Evolutionary conservation across 1,140 invertebrate species (phyloP), one percentile per base, ranked within the genome.

Genomic region (Diprion similis): DNA sequence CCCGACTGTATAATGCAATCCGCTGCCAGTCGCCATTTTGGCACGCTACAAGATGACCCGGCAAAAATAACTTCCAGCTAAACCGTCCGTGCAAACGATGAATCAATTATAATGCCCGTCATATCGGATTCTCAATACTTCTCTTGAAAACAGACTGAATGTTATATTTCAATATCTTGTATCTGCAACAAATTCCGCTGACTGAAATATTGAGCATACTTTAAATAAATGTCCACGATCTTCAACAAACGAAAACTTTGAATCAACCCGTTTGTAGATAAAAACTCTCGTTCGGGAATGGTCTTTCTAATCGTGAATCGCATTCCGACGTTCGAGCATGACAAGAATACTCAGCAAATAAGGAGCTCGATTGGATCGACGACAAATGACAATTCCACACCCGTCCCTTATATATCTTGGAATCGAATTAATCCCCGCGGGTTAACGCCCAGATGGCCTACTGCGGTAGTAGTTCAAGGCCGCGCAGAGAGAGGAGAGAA

Each of bases 1-100:
- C 19, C 66, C 77, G 75, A 79, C 73, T 79, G 78, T 71, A 81
- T 79, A 81, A 81, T 79, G 71, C 59, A 77, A 66, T 76, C 66
- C 75, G 77, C 74, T 79, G 73, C 77, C 77, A 79, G 51, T 59
- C 51, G 51, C 51, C 51, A 59, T 59, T 59, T 59, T 59, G 51
- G 51, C 51, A 59, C 51, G 51, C n/a, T 59, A 59, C 51, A 59
- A 59, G 51, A 59, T 59, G 51, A 37, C 24, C 24, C 6, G 24
- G 24, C 24, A 37, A 37, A 37, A 37, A 37, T 37, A 37, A 37
- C 24, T 6, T 37, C 24, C 24, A 37, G 24, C 6, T 37, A 37
- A 37, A 37, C 24, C 24, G 24, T 37, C 24, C 24, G 24, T 6
- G 6, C 24, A 37, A 37, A 37, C 24, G 24, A 37, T 37, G 24